Evolutionary conservation across 2,888 invertebrate species (phyloP).

Genomic region (Aleiodes leptofemur): DNA sequence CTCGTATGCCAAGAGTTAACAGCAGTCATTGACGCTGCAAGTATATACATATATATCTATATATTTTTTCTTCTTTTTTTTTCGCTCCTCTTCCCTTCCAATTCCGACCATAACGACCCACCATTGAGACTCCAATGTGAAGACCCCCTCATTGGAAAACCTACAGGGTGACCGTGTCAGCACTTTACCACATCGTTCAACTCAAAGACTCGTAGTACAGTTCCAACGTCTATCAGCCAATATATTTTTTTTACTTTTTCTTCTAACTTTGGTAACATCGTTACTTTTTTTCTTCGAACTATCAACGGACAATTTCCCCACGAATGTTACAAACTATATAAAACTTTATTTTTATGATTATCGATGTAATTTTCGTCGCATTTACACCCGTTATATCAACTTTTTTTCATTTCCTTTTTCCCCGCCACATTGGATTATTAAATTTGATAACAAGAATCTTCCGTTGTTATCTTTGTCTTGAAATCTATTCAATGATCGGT

Average conservation of each 20-base stretch:
- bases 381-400: constrained; percentile 26
- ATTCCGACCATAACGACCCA: constrained; percentile 54
- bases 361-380: constrained; percentile 8
- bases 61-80: too few relatives aligned
- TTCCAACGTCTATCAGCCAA: constrained; percentile 31
- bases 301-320: constrained; percentile 31
- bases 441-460: constrained; percentile 46
- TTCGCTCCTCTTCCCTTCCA: constrained; percentile 26
- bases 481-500: constrained; percentile 58
- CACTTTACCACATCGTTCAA: constrained; percentile 41
- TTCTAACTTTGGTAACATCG: background rate
- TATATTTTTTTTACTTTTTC: constrained; percentile 11
- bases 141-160: constrained; percentile 46
- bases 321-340: constrained; percentile 37
- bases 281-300: background rate
- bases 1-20: constrained; percentile 51
- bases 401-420: background rate
- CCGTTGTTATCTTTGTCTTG: constrained; percentile 51
- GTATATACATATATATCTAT: background rate
- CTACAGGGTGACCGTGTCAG: constrained; percentile 51
- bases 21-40: constrained; percentile 56
- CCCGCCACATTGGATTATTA: background rate
- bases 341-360: constrained; percentile 24
- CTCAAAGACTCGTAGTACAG: constrained; percentile 36
- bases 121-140: constrained; percentile 55